phyloP scores from a whole-genome alignment of 2,113 vertebrate genomes.

The Cyphomyrus plagiostoma region DNA sequence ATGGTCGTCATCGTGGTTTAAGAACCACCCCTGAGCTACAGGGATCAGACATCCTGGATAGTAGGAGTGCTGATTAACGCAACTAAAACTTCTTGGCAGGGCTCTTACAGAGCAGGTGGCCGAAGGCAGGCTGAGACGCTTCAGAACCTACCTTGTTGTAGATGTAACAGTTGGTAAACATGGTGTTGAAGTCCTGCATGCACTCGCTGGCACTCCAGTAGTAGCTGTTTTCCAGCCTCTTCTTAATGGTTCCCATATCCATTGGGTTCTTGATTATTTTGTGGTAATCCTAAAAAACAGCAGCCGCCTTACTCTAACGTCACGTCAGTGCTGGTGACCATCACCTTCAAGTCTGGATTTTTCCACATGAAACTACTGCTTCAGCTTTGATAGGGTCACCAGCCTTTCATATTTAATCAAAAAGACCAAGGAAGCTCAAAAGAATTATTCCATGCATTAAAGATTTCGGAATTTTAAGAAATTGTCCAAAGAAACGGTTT shows the following conservation, averaged over 20 bases:
- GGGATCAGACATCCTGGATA: not conserved
- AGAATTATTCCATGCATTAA: not conserved
- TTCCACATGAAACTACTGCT: not conserved
- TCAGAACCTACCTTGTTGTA: conserved; percentile 85
- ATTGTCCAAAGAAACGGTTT: not conserved
- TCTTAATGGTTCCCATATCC: conserved; percentile 99
- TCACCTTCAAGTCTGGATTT: not conserved
- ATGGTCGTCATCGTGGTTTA: too few species aligned
- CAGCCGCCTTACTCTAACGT: not conserved
- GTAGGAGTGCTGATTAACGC: not conserved
- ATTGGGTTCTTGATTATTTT: conserved; percentile 98
- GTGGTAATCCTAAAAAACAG: conserved; percentile 80
- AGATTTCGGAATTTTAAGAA: not conserved
- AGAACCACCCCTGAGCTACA: too few species aligned
- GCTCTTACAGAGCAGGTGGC: not conserved
- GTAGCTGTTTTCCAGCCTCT: conserved; percentile 90
- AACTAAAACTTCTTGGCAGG: not conserved
- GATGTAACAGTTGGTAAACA: conserved; percentile 99
- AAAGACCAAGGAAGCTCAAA: not conserved
- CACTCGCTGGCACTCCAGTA: conserved; percentile 98
- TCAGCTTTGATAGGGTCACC: not conserved
- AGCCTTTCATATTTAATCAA: not conserved
- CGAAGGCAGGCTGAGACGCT: not conserved
- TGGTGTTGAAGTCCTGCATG: conserved; percentile 99
- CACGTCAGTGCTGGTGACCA: not conserved